These are phyloP conservation scores for Zaprionus gabonicus DNA, from an alignment of 1,140 invertebrate species.

Conservation along the genomic window DNA sequence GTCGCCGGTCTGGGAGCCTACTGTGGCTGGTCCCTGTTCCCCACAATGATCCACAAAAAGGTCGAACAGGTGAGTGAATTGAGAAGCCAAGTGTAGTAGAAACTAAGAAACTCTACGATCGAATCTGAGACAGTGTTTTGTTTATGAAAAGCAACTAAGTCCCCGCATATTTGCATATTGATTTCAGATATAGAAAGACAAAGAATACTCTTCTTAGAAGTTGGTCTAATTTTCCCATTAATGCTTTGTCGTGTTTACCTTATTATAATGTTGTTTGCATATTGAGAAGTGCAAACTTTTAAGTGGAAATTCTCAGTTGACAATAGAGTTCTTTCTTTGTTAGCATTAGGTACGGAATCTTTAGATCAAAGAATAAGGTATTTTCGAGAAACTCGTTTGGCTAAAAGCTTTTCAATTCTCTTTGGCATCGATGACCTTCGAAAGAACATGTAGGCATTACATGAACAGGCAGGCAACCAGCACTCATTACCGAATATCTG, in stretches of 20 bases:
- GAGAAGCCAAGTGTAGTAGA: neutral
- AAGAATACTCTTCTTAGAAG: constrained; percentile 4
- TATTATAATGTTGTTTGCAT: neutral
- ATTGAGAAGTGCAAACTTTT: neutral
- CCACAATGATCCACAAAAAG: constrained; percentile 82
- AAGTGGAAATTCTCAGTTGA: neutral
- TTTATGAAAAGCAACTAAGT: neutral
- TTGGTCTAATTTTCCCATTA: neutral
- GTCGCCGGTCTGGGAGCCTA: constrained; percentile 74
- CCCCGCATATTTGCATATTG: neutral
- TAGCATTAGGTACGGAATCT: no score
- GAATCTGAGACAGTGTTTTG: neutral
- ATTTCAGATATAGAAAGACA: neutral
- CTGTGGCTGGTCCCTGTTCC: constrained; percentile 84
- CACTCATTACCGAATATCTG: constrained; percentile 33
- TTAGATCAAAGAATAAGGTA: neutral
- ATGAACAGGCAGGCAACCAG: constrained; percentile 21
- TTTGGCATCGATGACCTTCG: constrained; percentile 31
- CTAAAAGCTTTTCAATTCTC: neutral
- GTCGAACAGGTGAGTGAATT: constrained; percentile 84
- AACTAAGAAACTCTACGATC: neutral
- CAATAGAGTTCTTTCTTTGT: no score
- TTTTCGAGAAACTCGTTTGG: neutral
- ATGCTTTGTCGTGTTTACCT: neutral
- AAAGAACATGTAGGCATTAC: constrained; percentile 29